A percentile compares a stretch with the other conserved stretches of the same genome.
These are phyloP conservation scores for Drosophila pectinifera DNA, from an alignment of 1,140 invertebrate species.

Conservation along the genomic window DNA sequence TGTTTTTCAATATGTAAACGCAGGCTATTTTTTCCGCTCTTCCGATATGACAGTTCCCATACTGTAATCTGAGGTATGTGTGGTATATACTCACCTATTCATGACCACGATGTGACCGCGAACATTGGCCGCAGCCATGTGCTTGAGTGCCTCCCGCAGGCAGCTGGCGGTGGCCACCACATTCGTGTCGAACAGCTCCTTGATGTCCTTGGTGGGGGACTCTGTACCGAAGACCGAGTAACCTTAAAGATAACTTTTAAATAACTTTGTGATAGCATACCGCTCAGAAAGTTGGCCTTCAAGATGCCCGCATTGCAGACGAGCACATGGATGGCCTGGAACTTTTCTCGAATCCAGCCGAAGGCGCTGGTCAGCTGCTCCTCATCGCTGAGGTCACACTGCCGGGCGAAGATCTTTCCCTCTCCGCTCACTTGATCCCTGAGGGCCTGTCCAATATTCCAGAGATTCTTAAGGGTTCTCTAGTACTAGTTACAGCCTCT, in stretches of 20 bases:
- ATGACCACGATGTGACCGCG: slow-evolving; percentile 85
- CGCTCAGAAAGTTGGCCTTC: slow-evolving; percentile 77
- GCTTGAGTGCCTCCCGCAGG: slow-evolving; percentile 86
- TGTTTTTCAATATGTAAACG: too few species aligned
- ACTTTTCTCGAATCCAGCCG: slow-evolving; percentile 75
- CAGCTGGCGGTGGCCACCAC: slow-evolving; percentile 87
- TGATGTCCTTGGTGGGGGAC: slow-evolving; percentile 72
- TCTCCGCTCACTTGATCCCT: slow-evolving; percentile 57
- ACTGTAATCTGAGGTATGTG: not conserved
- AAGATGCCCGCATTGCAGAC: slow-evolving; percentile 81
- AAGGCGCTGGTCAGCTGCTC: slow-evolving; percentile 87
- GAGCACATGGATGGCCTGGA: slow-evolving; percentile 70
- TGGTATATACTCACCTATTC: slow-evolving; percentile 73
- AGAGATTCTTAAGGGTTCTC: not conserved
- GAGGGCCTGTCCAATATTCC: slow-evolving; percentile 51
- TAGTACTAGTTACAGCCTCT: too few species aligned
- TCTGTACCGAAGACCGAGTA: slow-evolving; percentile 39
- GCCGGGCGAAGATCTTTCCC: slow-evolving; percentile 78
- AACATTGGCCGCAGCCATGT: slow-evolving; percentile 85
- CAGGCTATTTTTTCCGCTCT: too few species aligned
- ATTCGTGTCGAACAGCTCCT: slow-evolving; percentile 86
- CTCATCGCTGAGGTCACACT: slow-evolving; percentile 87
- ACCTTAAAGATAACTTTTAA: not conserved
- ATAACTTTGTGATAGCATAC: slow-evolving; percentile 17
- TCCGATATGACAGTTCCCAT: too few species aligned